phyloP scores from a whole-genome alignment of 2,888 invertebrate genomes.

The Pristionchus fissidentatus region DNA sequence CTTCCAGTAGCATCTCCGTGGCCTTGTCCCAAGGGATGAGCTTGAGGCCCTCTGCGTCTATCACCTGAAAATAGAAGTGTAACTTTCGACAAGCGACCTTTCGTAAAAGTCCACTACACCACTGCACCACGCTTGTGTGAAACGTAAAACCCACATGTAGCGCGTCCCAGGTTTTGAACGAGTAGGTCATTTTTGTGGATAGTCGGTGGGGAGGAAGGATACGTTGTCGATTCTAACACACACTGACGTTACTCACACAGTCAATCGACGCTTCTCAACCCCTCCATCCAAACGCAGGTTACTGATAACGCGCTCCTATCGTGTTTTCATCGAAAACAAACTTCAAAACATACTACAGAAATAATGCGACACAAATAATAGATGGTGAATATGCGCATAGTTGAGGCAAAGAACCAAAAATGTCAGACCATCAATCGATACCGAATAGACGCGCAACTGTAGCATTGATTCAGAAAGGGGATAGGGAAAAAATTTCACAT shows the following conservation, averaged over 20 bases:
- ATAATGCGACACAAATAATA: not conserved
- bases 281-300: not conserved
- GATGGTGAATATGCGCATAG: not conserved
- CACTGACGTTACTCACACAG: too few species aligned
- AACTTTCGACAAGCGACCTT: not conserved
- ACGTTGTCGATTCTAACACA: too few species aligned
- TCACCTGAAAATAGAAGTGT: constrained; percentile 51
- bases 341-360: not conserved
- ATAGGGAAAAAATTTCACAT: not conserved
- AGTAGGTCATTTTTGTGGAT: not conserved
- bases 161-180: not conserved
- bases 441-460: not conserved
- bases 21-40: constrained; percentile 64
- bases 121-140: not conserved
- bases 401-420: not conserved
- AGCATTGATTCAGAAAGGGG: not conserved
- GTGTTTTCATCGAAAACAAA: not conserved
- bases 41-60: constrained; percentile 66
- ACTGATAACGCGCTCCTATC: not conserved
- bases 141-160: not conserved
- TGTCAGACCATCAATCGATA: not conserved
- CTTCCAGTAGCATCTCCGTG: constrained; percentile 28
- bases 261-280: not conserved
- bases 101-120: not conserved
- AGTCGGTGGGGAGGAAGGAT: not conserved